Base-by-base conservation (phyloP, 2,888 invertebrate genomes). In the Blomia tropicalis region DNA sequence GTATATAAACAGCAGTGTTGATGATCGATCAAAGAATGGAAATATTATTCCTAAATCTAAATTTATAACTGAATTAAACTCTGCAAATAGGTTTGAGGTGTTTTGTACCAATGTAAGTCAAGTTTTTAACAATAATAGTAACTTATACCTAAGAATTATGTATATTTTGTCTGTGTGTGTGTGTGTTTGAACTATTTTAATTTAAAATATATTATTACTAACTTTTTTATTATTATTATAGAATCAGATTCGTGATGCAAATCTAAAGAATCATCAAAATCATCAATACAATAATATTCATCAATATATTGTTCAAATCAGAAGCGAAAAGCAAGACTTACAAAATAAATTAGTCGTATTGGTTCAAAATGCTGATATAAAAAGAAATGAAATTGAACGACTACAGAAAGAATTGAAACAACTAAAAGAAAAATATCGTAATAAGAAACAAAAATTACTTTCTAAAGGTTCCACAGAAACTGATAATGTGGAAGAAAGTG, bases 321-420 rank as follows among this genome's bases (percentile, higher is more conserved):
- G 75, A 63, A 73, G 73, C 63, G 75, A 75, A 62, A 75, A 74
- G 66, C 71, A 70, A 63, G 68, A 66, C 27, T 69, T 74, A 59
- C 76, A 77, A 66, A 69, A 71, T 32, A 71, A 73, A 63, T 73
- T 77, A 27, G 74, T 75, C 0, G 76, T 76, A 65, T 70, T 75
- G 62, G 73, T 75, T 25, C 73, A 74, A 66, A 70, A 73, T 27
- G 70, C 74, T 5, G 76, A 76, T 66, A 69, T 68, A 61, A 71
- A 76, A 58, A 74, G 75, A 67, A 73, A 73, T n/a, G 76, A 77
- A 68, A 75, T 75, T 60, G 75, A 75, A 62, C 73, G 73, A 59
- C 71, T 74, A 56, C 75, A 74, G 68, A 74, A 74, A 68, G 75
- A 76, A 69, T 71, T 74, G 43, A 72, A 73, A 63, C 70, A 72